Base-by-base conservation (phyloP, 2,888 invertebrate genomes). In the Lithodes maja region DNA sequence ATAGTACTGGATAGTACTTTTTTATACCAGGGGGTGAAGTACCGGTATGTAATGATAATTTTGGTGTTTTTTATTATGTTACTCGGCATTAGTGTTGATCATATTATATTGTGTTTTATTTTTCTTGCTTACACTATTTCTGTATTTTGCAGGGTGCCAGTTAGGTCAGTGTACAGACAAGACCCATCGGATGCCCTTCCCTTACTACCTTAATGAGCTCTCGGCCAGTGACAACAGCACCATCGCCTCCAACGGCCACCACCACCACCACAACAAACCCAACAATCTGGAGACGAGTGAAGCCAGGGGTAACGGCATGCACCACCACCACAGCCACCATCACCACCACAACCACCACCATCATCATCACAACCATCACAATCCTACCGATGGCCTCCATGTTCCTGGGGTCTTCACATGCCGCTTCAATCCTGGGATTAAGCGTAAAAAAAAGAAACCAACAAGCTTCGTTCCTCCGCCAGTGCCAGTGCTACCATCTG, bases 391-490 rank as follows among this genome's bases (percentile, higher is more conserved):
- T 17, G 74, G 71, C 50, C 79, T 89, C 17, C 91, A 90, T 49
- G 90, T 93, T 92, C 97, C 97, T 0, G 97, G 97, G 0, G 97
- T 98, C n/a, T 98, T 98, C 93, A 98, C 97, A 93, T 97, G 98
- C 93, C 95, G 97, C 74, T 97, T 98, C 2, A 97, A 97, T 93
- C 97, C 97, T 0, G 94, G 94, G 71, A 95, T 95, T 49, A 96
- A 96, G 91, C 95, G 97, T 52, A 97, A 97, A 93, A 97, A 97
- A 94, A 98, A 98, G 93, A 97, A 97, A 93, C 97, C 97, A n/a
- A 97, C 97, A 0, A 96, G 96, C 0, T 97, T 97, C 93, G 96
- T 97, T 2, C 97, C 97, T 0, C 97, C 97, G 0, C 93, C 93
- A 7, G 96, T 96, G 55, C 92, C 92, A 9, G 92, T 92, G 9